Evolutionary conservation across 2,888 invertebrate species (phyloP), one percentile per base, ranked within the genome.

Genomic region (Erebia palarica): DNA sequence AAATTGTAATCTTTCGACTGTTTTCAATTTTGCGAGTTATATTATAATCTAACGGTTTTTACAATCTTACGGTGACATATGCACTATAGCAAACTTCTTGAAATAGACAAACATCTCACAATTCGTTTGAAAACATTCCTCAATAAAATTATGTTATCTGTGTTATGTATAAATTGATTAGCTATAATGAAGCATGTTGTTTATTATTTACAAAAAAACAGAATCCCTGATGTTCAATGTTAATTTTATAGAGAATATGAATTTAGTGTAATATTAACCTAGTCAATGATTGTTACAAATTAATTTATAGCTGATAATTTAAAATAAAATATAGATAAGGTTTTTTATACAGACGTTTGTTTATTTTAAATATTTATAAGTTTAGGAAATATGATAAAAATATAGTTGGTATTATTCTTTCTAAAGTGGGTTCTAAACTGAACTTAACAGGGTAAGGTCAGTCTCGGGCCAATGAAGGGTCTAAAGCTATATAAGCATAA

Each of bases 221-320:
- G 10, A 65, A 55, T 42, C 36, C 36, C 11, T 42, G 27, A 65
- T 57, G 57, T 65, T 44, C 44, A 55, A 16, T 55, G 55, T 65
- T 65, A 44, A 65, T 55, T 57, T 65, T 71, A 68, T 68, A 64
- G 61, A 67, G 36, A 21, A 47, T 71, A 69, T 64, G 53, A 63
- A 65, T 73, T 68, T 71, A 69, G 59, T 59, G 53, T 27, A 51
- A 69, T 64, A 27, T 27, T 2, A 3, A 55, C 73, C 77, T 78
- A 78, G 78, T 78, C 78, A 78, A 74, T 72, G 55, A 70, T 74
- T 73, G 75, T 77, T 78, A 76, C 74, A 76, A 75, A 74, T 68
- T 70, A 61, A 68, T 70, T 51, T 65, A 68, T 72, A 69, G 21
- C 21, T 44, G 13, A 36, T 58, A 69, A 66, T 36, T 63, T 67